phyloP scores from a whole-genome alignment of 2,888 invertebrate genomes.

The Dorcus hopei region DNA sequence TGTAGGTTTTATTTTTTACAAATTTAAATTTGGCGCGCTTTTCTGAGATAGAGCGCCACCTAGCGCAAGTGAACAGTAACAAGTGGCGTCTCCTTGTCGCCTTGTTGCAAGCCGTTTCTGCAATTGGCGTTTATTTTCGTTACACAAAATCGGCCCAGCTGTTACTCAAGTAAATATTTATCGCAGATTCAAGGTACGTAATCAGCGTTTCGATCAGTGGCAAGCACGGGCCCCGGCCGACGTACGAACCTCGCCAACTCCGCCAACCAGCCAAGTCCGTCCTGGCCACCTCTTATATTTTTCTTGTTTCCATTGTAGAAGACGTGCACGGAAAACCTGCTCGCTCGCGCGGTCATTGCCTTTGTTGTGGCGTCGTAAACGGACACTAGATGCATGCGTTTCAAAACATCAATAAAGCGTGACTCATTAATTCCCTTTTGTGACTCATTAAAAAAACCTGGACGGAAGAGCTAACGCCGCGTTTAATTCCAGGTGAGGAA shows the following conservation, averaged over 20 bases:
- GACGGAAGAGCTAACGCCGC: neutral
- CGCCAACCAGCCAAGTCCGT: neutral
- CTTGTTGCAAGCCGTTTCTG: conserved; percentile 17
- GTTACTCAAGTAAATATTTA: conserved; percentile 21
- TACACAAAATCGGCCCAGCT: conserved; percentile 19
- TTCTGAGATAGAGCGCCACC: neutral
- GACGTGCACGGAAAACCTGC: conserved; percentile 25
- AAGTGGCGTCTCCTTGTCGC: conserved; percentile 18
- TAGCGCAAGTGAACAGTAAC: conserved; percentile 1
- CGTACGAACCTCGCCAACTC: neutral
- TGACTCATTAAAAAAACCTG: conserved; percentile 37
- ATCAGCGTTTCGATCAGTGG: conserved; percentile 8
- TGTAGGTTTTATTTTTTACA: neutral
- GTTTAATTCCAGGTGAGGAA: conserved; percentile 30
- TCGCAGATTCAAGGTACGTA: conserved; percentile 19
- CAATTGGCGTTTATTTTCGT: conserved; percentile 22
- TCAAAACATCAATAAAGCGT: conserved; percentile 41
- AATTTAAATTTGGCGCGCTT: neutral
- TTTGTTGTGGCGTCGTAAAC: conserved; percentile 18
- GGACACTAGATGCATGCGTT: conserved; percentile 10
- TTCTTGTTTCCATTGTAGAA: conserved; percentile 20
- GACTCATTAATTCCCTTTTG: conserved; percentile 43
- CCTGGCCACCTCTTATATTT: conserved; percentile 20
- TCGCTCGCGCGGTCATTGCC: conserved; percentile 19
- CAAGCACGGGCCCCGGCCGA: conserved; percentile 15